Conservation (phyloP, 2,113 vertebrate species). For the Phainopepla nitens region DNA sequence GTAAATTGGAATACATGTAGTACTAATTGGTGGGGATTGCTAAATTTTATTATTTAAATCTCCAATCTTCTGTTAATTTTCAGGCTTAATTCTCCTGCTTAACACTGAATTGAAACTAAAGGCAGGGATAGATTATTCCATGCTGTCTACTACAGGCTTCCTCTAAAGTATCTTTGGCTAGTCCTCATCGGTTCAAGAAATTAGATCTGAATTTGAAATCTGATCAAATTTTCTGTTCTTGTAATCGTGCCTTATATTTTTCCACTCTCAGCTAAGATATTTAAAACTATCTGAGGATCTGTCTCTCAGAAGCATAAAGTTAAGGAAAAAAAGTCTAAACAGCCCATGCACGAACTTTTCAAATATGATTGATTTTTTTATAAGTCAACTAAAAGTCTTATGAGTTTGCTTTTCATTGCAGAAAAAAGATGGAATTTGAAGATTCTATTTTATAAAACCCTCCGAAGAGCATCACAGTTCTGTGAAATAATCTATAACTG, state of each 20-base stretch:
- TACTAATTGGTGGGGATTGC: background rate
- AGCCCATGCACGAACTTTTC: conserved; percentile 6
- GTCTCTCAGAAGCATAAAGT: background rate
- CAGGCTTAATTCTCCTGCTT: background rate
- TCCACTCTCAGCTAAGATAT: background rate
- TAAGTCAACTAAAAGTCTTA: conserved; percentile 38
- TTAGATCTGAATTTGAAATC: background rate
- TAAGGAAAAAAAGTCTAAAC: conserved; percentile 6
- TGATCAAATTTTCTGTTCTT: background rate
- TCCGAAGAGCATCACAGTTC: conserved; percentile 28
- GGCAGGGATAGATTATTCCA: background rate
- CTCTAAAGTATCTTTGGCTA: background rate
- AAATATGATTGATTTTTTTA: conserved; percentile 50
- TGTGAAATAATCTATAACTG: conserved; percentile 52
- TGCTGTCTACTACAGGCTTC: background rate
- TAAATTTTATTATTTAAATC: background rate
- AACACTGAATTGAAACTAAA: background rate
- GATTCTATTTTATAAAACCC: conserved; percentile 49
- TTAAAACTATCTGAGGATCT: background rate
- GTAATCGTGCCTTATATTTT: background rate
- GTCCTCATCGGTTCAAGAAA: background rate
- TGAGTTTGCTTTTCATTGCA: conserved; percentile 48
- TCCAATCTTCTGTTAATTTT: background rate
- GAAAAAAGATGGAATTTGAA: conserved; percentile 28
- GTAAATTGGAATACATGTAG: background rate